Evolutionary conservation across 2,888 invertebrate genomes (phyloP).

Genomic region (Drosophila limbata): DNA sequence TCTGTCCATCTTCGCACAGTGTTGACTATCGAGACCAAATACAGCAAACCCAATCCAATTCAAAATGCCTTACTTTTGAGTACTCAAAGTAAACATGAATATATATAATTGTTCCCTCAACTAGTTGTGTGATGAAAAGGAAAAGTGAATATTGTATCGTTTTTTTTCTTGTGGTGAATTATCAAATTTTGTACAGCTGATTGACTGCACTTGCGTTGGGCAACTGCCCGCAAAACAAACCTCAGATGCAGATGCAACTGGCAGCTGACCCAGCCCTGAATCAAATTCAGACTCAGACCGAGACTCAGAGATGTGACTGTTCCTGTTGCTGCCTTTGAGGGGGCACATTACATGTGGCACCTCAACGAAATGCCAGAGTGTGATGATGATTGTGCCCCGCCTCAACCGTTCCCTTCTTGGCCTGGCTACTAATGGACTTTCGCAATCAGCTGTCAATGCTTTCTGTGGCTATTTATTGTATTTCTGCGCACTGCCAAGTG

Average conservation of each 20-base stretch:
- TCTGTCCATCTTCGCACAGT: neutral
- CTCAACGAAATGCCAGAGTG: slow-evolving; percentile 14
- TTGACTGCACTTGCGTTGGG: slow-evolving; percentile 75
- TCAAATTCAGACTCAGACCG: too few species aligned
- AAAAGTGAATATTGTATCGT: slow-evolving; percentile 5
- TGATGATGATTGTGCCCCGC: slow-evolving; percentile 3
- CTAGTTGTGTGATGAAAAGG: neutral
- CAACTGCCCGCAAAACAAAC: slow-evolving; percentile 43
- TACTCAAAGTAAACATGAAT: slow-evolving; percentile 3
- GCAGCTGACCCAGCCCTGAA: slow-evolving; percentile 9
- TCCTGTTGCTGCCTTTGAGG: slow-evolving; percentile 21
- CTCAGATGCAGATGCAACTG: slow-evolving; percentile 46
- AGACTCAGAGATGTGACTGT: neutral
- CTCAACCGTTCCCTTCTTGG: neutral
- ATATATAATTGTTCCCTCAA: neutral
- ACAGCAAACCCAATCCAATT: too few species aligned
- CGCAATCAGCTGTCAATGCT: slow-evolving; percentile 79
- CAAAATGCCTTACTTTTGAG: neutral
- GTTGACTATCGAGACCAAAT: neutral
- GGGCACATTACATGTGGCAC: slow-evolving; percentile 41
- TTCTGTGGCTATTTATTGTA: slow-evolving; percentile 70
- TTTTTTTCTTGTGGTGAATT: slow-evolving; percentile 45
- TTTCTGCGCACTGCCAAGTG: slow-evolving; percentile 78
- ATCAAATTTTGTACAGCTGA: slow-evolving; percentile 72
- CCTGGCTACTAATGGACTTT: slow-evolving; percentile 73